Evolutionary conservation across 2,797 vertebrate species (phyloP).

Genomic region (Microhierax caerulescens): DNA sequence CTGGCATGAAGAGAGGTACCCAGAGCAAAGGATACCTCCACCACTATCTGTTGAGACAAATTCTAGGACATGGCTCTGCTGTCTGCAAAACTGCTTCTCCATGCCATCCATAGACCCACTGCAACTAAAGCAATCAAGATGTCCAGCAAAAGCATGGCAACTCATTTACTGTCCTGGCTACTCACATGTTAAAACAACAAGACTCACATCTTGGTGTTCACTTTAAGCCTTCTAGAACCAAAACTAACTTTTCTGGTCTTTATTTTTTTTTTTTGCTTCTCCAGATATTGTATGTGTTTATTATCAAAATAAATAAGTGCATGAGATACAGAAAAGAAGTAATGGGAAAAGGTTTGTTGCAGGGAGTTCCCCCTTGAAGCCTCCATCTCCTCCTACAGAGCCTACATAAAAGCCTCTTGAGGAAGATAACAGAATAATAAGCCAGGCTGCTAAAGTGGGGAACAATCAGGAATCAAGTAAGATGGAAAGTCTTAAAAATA

Average conservation of each 20-base stretch:
- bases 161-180: neutral
- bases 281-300: neutral
- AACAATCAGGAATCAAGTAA: conserved; percentile 15
- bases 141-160: neutral
- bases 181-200: neutral
- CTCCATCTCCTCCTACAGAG: conserved; percentile 7
- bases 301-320: neutral
- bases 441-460: neutral
- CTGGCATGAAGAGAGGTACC: neutral
- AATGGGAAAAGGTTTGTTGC: neutral
- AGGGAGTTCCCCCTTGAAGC: neutral
- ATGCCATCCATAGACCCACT: neutral
- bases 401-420: conserved; percentile 38
- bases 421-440: conserved; percentile 36
- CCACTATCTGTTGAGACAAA: neutral
- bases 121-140: neutral
- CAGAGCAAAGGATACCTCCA: neutral
- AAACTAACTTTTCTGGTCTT: neutral
- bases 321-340: conserved; percentile 4
- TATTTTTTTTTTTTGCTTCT: neutral
- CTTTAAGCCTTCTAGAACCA: neutral
- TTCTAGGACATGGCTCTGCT: neutral
- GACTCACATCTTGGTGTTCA: neutral
- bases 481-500: neutral
- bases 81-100: neutral